phyloP scores from a whole-genome alignment of 2,797 vertebrate species.

The Epinephelus malabaricus region DNA sequence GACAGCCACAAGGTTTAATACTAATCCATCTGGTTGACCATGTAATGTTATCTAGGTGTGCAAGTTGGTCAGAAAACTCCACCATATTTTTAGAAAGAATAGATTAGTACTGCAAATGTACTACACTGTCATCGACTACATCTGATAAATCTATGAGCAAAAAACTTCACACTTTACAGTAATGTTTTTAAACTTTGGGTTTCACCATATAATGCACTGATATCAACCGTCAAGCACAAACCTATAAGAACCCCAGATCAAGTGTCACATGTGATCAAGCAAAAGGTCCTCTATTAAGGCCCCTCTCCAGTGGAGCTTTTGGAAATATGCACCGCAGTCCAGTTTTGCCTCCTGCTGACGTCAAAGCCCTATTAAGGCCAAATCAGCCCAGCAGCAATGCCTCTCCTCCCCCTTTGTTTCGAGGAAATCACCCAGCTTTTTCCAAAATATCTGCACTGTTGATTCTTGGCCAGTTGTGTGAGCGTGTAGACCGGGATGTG shows the following conservation, averaged over 20 bases:
- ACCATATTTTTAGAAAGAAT: background rate
- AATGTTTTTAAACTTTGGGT: background rate
- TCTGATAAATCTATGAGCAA: background rate
- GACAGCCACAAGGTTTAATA: background rate
- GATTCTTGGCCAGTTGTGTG: conserved; percentile 45
- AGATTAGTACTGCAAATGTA: background rate
- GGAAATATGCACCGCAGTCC: conserved; percentile 59
- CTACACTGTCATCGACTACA: background rate
- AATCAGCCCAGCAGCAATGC: conserved; percentile 55
- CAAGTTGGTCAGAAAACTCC: background rate
- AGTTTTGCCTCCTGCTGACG: conserved; percentile 61
- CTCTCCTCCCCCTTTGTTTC: conserved; percentile 29
- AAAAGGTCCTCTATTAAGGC: conserved; percentile 37
- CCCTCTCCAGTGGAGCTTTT: conserved; percentile 45
- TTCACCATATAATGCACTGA: background rate
- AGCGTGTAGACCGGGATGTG: conserved; percentile 13
- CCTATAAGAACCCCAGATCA: background rate
- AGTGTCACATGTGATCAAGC: conserved; percentile 4
- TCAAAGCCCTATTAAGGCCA: conserved; percentile 71
- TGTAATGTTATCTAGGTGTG: background rate
- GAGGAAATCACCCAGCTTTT: conserved; percentile 51
- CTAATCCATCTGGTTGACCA: background rate
- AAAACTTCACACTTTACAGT: background rate
- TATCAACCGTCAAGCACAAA: conserved; percentile 28
- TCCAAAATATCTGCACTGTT: conserved; percentile 65